Evolutionary conservation across 2,113 vertebrate genomes (phyloP), one percentile per base, ranked within the genome.

Genomic region (Neodontobutis hainanensis): DNA sequence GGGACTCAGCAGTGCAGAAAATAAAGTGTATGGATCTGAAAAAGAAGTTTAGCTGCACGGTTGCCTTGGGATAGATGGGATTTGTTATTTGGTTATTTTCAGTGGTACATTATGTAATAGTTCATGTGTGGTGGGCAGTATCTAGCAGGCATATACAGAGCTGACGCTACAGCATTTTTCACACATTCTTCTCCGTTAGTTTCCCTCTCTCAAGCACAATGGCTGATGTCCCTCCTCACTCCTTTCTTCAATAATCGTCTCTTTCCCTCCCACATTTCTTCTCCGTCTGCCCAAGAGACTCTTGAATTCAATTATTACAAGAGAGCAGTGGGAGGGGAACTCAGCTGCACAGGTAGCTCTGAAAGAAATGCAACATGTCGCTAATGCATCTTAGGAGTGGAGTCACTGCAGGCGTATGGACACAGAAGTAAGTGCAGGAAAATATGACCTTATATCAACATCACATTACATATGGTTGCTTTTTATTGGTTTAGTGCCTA

Each of bases 301-400:
- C 73, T 34, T 47, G 60, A 81, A 90, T 91, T 88, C 82, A 91
- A 90, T 90, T 89, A 90, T 80, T 45, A 61, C 53, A 19, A 12
- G 47, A 73, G 57, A 65, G 61, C 70, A 40, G 52, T 38, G 82
- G 76, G 70, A 73, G 61, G 55, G 11, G 43, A 55, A 57, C 69
- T 80, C 66, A 69, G 59, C 75, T 70, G 82, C 70, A 52, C 70
- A 82, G 77, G 82, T 81, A 61, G 34, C 55, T 72, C 83, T 50
- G 61, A 60, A 60, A 72, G 75, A 75, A 78, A 80, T 82, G 46
- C 68, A 77, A 73, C 72, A 72, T 56, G 68, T 65, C 61, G 49
- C 61, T 67, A 82, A 81, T 62, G 68, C 61, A 67, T 67, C 68
- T 55, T 34, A 68, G 73, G 52, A 70, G 44, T 6, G 64, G 70